Base-by-base conservation (phyloP, 2,797 vertebrate species). In the Coccyzus lansbergi region DNA sequence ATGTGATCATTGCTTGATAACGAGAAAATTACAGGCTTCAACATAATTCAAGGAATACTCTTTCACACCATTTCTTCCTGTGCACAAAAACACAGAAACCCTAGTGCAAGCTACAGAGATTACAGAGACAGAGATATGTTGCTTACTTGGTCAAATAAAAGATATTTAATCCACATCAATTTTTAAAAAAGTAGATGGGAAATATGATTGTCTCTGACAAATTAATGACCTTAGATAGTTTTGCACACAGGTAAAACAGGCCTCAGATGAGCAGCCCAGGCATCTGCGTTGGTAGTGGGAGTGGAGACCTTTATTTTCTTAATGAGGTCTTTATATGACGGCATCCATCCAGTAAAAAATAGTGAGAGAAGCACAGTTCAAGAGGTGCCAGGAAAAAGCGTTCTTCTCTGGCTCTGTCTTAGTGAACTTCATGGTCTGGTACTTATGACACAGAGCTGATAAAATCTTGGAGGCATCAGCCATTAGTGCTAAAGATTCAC, bases 61-160 rank as follows among this genome's bases (percentile, higher is more conserved):
- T 74, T 60, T 70, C 58, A 34, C 10, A 56, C 14, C 53, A 86
- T 38, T 67, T 82, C 76, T 65, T 68, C 49, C 64, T 59, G 51
- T 1, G 0, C 51, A 56, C 38, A 53, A 25, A 76, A 49, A 31
- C 2, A 20, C 52, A 14, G 74, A 58, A 72, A 12, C 28, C 42
- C 38, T 69, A 89, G 36, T 76, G 55, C 56, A 93, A 80, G 72
- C 38, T 83, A 56, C 34, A 67, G 71, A 65, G 74, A 88, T 88
- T 63, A 80, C 90, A 60, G 22, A 84, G 72, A 42, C 33, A 67
- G 46, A 56, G 25, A 55, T 42, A 82, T 8, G 10, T 49, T 81
- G 63, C 62, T 92, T 82, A 49, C 78, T 75, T 96, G 80, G 75
- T 77, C 60, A 89, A 87, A 69, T 60, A 85, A 82, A 92, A 91